Evolutionary conservation across 2,113 vertebrate genomes (phyloP), one percentile per base, ranked within the genome.

Genomic region (Thymallus thymallus): DNA sequence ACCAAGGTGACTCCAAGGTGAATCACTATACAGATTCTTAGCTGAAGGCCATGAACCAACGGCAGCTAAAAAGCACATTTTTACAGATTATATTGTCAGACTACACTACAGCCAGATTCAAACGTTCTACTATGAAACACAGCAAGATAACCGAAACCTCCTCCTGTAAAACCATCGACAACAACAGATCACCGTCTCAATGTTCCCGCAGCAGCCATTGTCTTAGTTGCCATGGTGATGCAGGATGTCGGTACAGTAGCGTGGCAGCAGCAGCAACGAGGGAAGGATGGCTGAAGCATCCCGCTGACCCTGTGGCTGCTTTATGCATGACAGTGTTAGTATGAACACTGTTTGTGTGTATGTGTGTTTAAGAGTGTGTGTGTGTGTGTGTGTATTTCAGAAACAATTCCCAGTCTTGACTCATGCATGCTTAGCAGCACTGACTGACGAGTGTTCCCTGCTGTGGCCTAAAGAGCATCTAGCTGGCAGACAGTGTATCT

Each of bases 1-100:
- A 85, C 23, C 79, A 89, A 91, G 91, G 89, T 89, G 81, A 93
- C 68, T 82, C 86, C 81, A 91, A 90, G 88, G 88, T 88, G 81
- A 90, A 51, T 75, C 72, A 6, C 66, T 14, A 75, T 64, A 77
- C 55, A 45, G 48, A 41, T 66, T 41, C 35, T 41, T 41, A 41
- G 35, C 35, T 41, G 35, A 41, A 41, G 63, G 80, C 51, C 70
- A 67, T 78, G 79, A 68, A 23, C 64, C 9, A 29, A 45, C 20
- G 9, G 41, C 5, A 45, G 41, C 41, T 45, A 45, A 2, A 45
- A 6, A 51, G 12, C 16, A 18, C 48, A 51, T 16, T 51, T 18
- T 51, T 3, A 14, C 48, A 14, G 3, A 51, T 18, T 16, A 51
- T 51, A 18, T 18, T 18, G 48, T 51, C 48, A 46, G 6, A 10